Evolutionary conservation across 2,113 vertebrate species (phyloP), one percentile per base, ranked within the genome.

Genomic region (Entomyzon cyanotis): DNA sequence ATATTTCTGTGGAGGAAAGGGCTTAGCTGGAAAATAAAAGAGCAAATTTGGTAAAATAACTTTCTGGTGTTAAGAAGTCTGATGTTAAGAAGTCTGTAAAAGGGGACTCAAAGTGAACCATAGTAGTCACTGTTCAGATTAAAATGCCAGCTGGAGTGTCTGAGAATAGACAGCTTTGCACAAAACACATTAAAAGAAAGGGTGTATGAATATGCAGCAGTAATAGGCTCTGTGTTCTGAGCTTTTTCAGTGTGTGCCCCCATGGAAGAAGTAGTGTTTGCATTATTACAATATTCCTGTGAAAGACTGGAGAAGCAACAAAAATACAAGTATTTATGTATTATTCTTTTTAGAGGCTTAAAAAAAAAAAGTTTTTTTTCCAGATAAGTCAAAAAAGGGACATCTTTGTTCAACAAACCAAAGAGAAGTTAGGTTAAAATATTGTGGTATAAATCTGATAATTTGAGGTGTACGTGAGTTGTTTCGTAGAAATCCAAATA

Each of bases 1-100:
- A n/a, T 7, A 62, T 52, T 84, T 30, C 2, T 13, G 1, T 1
- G 2, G 2, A 12, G 10, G 14, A 2, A 25, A n/a, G 4, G 17
- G 21, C 19, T 69, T 69, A 52, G 6, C 19, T 84, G 24, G 39
- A 77, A 62, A 84, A 68, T 22, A 71, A 76, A 19, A 75, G 41
- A 81, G n/a, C 6, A 58, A 37, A 69, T 56, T 53, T 53, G 21
- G 14, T 80, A 21, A 47, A 71, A 25, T 59, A 55, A 55, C 11
- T 88, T 71, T 80, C 25, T 76, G 33, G 64, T 39, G 39, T 39
- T 39, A 39, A 39, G 39, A 39, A 39, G 39, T 39, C 39, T 39
- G 39, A 39, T 39, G 39, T 39, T 39, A 39, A 50, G 6, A 88
- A 55, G 6, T 75, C 56, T 79, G 16, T 62, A 52, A 74, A 89